Conservation (phyloP, 23 tunicate species). For the Ascidia mentula region DNA sequence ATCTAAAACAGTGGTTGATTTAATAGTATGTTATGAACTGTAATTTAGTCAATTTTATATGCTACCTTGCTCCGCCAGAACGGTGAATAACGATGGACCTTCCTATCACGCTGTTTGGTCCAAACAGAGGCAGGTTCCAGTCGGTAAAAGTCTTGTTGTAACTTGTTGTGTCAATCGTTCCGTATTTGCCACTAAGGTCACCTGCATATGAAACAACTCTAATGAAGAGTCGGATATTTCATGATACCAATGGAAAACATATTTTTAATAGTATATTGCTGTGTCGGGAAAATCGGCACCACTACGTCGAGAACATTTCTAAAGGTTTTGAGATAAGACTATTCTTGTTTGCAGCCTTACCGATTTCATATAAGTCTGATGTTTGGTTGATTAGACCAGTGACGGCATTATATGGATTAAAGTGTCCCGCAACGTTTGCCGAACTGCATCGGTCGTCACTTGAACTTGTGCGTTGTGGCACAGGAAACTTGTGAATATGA, state of each 20-base stretch:
- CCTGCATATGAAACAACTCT: conserved; percentile 40
- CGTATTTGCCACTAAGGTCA: conserved; percentile 43
- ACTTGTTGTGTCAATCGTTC: neutral
- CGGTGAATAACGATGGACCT: conserved; percentile 73
- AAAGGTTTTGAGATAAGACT: too few species aligned
- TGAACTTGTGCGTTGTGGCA: conserved; percentile 28
- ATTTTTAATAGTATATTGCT: too few species aligned
- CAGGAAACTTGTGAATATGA: conserved; percentile 54
- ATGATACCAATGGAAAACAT: too few species aligned
- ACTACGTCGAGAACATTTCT: too few species aligned
- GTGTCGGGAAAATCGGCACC: too few species aligned
- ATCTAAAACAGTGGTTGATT: conserved; percentile 6
- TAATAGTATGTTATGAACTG: too few species aligned
- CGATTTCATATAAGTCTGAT: conserved; percentile 41
- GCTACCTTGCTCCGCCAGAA: conserved; percentile 37
- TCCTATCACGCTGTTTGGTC: conserved; percentile 76
- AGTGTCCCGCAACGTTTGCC: conserved; percentile 43
- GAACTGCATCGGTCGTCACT: conserved; percentile 32
- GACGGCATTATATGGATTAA: conserved; percentile 28
- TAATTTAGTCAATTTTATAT: neutral
- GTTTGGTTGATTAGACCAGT: conserved; percentile 11
- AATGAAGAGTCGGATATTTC: too few species aligned
- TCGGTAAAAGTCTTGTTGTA: conserved; percentile 33
- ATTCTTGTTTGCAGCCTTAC: conserved; percentile 20
- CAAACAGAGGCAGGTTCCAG: conserved; percentile 87